Conservation (phyloP, 2,888 invertebrate species). For the Amblyteles armatorius region DNA sequence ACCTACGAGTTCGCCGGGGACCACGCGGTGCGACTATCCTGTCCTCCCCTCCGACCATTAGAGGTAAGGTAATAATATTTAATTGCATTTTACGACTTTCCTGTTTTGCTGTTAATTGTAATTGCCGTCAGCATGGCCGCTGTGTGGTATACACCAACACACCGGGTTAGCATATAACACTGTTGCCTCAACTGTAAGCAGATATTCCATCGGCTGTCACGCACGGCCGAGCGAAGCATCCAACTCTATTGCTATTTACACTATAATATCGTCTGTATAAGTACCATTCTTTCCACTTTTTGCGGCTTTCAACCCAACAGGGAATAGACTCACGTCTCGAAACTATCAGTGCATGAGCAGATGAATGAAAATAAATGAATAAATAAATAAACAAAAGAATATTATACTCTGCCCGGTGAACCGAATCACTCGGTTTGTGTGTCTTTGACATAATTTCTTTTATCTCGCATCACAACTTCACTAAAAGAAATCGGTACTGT, state of each 20-base stretch:
- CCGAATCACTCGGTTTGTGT: constrained; percentile 12
- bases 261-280: constrained; percentile 19
- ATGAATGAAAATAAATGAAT: constrained; percentile 8
- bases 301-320: constrained; percentile 11
- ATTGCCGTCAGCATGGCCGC: constrained; percentile 78
- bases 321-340: background rate
- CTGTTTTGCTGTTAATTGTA: constrained; percentile 83
- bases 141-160: constrained; percentile 6
- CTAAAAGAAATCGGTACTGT: background rate
- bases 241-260: constrained; percentile 32
- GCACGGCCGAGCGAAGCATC: constrained; percentile 53
- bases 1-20: constrained; percentile 46
- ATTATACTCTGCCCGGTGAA: constrained; percentile 8
- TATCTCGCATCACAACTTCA: background rate
- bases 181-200: constrained; percentile 62
- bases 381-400: background rate
- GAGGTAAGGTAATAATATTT: constrained; percentile 83
- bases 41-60: constrained; percentile 79
- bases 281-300: constrained; percentile 26
- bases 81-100: constrained; percentile 84
- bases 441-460: constrained; percentile 19
- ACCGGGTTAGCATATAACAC: constrained; percentile 57
- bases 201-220: constrained; percentile 69
- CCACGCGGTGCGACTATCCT: constrained; percentile 68
- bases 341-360: constrained; percentile 9